Evolutionary conservation across 2,113 vertebrate species (phyloP).

Genomic region (Macaca nemestrina): DNA sequence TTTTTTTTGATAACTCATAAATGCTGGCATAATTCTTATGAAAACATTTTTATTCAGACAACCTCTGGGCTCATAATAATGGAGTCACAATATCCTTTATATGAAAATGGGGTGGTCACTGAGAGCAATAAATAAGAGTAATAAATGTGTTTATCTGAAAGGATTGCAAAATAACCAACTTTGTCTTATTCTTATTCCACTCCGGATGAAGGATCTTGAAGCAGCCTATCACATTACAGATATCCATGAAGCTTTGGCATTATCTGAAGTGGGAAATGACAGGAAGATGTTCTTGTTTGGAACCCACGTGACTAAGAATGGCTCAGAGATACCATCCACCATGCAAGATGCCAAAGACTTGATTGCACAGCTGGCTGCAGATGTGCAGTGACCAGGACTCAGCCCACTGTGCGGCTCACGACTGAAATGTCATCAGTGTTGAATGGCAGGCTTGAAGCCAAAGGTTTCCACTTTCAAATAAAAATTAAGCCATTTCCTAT

Average conservation of each 20-base stretch:
- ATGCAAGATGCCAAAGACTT: slow-evolving; percentile 92
- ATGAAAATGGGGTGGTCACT: neutral
- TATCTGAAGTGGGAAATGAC: slow-evolving; percentile 89
- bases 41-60: neutral
- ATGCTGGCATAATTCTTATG: neutral
- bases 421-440: neutral
- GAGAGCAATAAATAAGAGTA: neutral
- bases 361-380: slow-evolving; percentile 89
- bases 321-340: slow-evolving; percentile 84
- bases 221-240: slow-evolving; percentile 91
- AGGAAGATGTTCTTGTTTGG: slow-evolving; percentile 93
- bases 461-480: slow-evolving; percentile 32
- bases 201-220: slow-evolving; percentile 88
- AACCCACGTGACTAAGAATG: slow-evolving; percentile 85
- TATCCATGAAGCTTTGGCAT: slow-evolving; percentile 90
- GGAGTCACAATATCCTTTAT: neutral
- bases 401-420: accelerated
- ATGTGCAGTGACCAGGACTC: slow-evolving; percentile 66
- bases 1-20: slow-evolving; percentile 24
- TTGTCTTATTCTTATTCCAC: slow-evolving; percentile 54
- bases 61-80: neutral
- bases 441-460: slow-evolving; percentile 17
- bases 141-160: neutral
- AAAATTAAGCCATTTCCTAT: slow-evolving; percentile 58
- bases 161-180: neutral